Evolutionary conservation across 2,888 invertebrate genomes (phyloP).

Genomic region (Lamproptera curius): DNA sequence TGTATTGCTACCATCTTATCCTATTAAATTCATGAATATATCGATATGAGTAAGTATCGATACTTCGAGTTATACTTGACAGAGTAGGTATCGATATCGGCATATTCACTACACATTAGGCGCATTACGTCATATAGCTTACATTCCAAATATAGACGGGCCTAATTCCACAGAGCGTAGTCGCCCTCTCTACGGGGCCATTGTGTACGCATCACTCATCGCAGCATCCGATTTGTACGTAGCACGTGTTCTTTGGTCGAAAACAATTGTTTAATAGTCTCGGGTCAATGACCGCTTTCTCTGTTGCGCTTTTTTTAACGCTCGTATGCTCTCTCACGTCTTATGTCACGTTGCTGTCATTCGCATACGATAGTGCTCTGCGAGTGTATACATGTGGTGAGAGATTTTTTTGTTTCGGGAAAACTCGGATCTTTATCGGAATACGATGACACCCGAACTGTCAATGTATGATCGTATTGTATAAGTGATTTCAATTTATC

Average conservation of each 20-base stretch:
- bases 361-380: background rate
- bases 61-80: too few relatives aligned
- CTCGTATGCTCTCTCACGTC: constrained; percentile 37
- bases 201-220: background rate
- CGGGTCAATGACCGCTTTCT: constrained; percentile 64
- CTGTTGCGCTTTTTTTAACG: constrained; percentile 33
- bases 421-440: too few relatives aligned
- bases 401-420: background rate
- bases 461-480: too few relatives aligned
- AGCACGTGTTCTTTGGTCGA: constrained; percentile 42
- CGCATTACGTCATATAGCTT: constrained; percentile 38
- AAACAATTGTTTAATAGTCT: constrained; percentile 30
- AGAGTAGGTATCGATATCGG: constrained; percentile 56
- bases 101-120: too few relatives aligned
- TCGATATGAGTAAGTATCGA: too few relatives aligned
- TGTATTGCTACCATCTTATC: too few relatives aligned
- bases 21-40: too few relatives aligned
- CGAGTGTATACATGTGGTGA: background rate
- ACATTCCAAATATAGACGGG: background rate
- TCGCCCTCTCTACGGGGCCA: background rate
- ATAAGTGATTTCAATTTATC: background rate
- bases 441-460: too few relatives aligned
- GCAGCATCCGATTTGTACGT: constrained; percentile 28
- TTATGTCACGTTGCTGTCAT: constrained; percentile 49
- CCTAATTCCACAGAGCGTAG: background rate